A percentile compares a stretch with the other conserved stretches of the same genome.
Conservation (phyloP, 1,140 invertebrate genomes). For the Dryas iulia region DNA sequence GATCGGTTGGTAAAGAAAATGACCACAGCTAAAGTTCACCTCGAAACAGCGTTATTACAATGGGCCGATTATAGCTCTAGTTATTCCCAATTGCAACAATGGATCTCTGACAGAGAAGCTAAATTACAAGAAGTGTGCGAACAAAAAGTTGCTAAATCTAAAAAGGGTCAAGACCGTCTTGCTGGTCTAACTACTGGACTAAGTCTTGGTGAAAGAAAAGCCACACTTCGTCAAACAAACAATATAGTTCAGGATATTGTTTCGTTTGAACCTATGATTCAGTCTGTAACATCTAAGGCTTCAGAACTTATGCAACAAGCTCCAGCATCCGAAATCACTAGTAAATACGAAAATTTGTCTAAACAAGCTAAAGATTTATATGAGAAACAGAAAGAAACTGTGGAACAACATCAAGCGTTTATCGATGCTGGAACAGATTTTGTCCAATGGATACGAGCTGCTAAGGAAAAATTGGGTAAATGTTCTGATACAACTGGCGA, state of each 20-base stretch:
- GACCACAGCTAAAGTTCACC: slow-evolving; percentile 93
- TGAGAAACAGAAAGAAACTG: slow-evolving; percentile 94
- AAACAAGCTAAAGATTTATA: slow-evolving; percentile 94
- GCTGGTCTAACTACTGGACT: slow-evolving; percentile 87
- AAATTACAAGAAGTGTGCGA: slow-evolving; percentile 96
- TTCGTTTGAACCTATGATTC: slow-evolving; percentile 96
- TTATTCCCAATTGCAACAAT: slow-evolving; percentile 94
- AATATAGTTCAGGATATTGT: slow-evolving; percentile 97
- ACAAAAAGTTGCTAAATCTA: slow-evolving; percentile 89
- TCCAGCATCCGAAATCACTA: slow-evolving; percentile 93
- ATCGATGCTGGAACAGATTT: slow-evolving; percentile 95
- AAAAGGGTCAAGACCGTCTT: slow-evolving; percentile 83
- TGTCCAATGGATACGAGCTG: slow-evolving; percentile 93
- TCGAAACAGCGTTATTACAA: slow-evolving; percentile 95
- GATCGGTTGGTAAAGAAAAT: slow-evolving; percentile 95
- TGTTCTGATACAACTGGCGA: slow-evolving; percentile 97
- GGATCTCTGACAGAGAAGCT: slow-evolving; percentile 96
- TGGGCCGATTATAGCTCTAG: slow-evolving; percentile 98
- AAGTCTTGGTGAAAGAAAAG: slow-evolving; percentile 91
- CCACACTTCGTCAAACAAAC: slow-evolving; percentile 93
- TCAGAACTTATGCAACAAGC: slow-evolving; percentile 92
- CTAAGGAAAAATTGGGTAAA: slow-evolving; percentile 94
- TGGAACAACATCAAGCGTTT: slow-evolving; percentile 94
- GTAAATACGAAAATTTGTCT: slow-evolving; percentile 93
- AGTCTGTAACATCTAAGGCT: slow-evolving; percentile 94